Conservation (phyloP, 2,113 vertebrate genomes). For the Cyprinodon tularosa region DNA sequence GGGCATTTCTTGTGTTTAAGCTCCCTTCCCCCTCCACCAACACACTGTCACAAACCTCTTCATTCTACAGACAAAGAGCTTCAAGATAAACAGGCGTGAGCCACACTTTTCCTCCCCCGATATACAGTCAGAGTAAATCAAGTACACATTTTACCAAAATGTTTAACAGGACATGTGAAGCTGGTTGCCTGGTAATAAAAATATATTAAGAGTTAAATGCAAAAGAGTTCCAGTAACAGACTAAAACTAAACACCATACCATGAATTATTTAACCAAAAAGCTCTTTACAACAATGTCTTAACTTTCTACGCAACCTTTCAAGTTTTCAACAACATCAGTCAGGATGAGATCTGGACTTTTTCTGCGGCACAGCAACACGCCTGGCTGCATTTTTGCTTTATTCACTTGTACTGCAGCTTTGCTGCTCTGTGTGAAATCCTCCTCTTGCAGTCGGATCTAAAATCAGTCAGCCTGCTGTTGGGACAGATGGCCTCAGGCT, state of each 20-base stretch:
- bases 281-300: neutral
- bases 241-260: neutral
- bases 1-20: conserved; percentile 56
- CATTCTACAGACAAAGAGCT: conserved; percentile 61
- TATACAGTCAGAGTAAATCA: neutral
- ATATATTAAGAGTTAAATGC: neutral
- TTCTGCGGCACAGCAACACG: neutral
- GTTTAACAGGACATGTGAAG: neutral
- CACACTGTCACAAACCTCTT: conserved; percentile 55
- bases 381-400: neutral
- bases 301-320: neutral
- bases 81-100: conserved; percentile 46
- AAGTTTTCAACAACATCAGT: neutral
- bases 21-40: conserved; percentile 50
- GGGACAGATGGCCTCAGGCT: neutral
- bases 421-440: neutral
- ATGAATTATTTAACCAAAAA: neutral
- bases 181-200: neutral
- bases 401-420: neutral
- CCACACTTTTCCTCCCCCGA: conserved; percentile 23
- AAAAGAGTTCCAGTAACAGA: neutral
- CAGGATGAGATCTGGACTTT: neutral
- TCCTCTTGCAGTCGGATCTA: too few species aligned
- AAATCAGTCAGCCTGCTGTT: neutral
- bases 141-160: neutral